Percentiles rank a stretch among this genome's conserved stretches.
Evolutionary conservation across 2,113 vertebrate species (phyloP).

Genomic region (Chaetorhynchus papuensis): DNA sequence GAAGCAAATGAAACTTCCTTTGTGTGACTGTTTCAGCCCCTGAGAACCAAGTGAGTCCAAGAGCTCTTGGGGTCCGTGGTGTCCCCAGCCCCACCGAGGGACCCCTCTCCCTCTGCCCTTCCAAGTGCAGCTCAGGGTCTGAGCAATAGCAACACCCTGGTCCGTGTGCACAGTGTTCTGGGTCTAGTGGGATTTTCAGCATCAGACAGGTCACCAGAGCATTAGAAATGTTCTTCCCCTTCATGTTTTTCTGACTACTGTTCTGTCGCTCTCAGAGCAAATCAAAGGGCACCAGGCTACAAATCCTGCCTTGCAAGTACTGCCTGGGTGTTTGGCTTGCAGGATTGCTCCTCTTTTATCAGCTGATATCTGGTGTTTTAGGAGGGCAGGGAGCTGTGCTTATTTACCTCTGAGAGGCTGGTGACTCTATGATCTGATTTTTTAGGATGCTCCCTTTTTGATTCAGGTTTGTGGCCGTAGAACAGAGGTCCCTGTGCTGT

Average conservation of each 20-base stretch:
- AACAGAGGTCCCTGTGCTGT: neutral
- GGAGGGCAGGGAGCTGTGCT: neutral
- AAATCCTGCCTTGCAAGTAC: conserved; percentile 10
- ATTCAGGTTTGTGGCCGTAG: neutral
- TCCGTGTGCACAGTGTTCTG: neutral
- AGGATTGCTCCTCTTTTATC: conserved; percentile 1
- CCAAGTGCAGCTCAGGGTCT: neutral
- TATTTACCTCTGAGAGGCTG: neutral
- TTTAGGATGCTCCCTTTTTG: neutral
- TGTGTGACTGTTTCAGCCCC: neutral
- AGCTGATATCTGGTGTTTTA: neutral
- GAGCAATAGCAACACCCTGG: neutral
- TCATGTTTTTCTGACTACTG: neutral
- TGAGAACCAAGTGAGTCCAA: neutral
- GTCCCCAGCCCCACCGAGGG: neutral
- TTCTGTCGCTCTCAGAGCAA: neutral
- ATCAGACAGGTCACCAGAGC: neutral
- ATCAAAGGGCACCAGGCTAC: neutral
- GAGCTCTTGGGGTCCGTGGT: neutral
- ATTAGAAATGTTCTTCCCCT: neutral
- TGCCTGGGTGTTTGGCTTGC: neutral
- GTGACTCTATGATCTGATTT: neutral
- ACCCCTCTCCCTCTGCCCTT: neutral
- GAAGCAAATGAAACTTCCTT: neutral
- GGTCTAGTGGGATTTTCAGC: neutral